Conservation (phyloP, 2,113 vertebrate genomes). For the Gymnarchus niloticus region DNA sequence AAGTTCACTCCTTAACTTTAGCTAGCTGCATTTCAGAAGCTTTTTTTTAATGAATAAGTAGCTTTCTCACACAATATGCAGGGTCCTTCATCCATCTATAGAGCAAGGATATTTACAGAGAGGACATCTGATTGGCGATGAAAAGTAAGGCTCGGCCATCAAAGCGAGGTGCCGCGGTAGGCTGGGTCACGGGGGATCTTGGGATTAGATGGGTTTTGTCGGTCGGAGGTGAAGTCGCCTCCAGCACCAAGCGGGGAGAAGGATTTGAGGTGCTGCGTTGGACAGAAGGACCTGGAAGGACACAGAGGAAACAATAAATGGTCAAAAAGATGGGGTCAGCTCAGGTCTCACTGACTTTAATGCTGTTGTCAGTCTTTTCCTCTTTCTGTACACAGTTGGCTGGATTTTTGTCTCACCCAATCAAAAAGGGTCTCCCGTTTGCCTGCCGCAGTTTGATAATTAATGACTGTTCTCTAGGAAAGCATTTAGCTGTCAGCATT, state of each 20-base stretch:
- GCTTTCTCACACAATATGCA: not conserved
- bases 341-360: not conserved
- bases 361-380: not conserved
- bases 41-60: conserved; percentile 2
- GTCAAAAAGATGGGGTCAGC: conserved; percentile 1
- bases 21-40: not conserved
- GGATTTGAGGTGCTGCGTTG: not conserved
- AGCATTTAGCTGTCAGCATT: not conserved
- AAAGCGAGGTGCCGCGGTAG: too few species aligned
- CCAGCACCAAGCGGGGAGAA: not conserved
- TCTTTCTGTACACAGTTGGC: not conserved
- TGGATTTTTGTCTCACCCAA: not conserved
- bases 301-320: not conserved
- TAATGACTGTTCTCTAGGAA: not conserved
- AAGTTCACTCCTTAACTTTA: not conserved
- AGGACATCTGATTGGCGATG: not conserved
- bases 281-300: not conserved
- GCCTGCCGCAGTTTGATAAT: not conserved
- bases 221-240: not conserved
- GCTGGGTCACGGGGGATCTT: not conserved
- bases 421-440: not conserved
- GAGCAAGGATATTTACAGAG: not conserved
- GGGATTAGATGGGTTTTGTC: not conserved
- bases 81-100: not conserved
- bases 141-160: not conserved